Base-by-base conservation (phyloP, 2,888 invertebrate species). In the Chrysopilus asiliformis region DNA sequence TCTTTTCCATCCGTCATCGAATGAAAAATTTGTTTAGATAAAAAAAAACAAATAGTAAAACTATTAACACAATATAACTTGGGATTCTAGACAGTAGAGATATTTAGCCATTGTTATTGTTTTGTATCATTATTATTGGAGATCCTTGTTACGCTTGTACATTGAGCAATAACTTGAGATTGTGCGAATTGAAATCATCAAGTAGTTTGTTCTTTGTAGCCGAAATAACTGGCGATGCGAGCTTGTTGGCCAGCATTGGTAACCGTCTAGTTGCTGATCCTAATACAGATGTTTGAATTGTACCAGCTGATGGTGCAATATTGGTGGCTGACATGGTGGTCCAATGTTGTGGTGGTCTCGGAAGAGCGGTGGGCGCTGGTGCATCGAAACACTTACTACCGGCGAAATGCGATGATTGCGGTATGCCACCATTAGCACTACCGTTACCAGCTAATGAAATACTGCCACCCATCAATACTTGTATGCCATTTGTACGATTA, bases 301-400 rank as follows among this genome's bases (percentile, higher is more conserved):
- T 20, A 19, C 34, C 19, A 9, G 34, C 17, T 13, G 13, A 17
- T 22, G 25, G 15, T 9, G 25, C 32, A 19, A 32, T 15, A 48
- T 64, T 65, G 38, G 60, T n/a, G 25, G 9, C 26, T 4, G n/a
- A 10, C 17, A 43, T 39, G 12, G 55, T 48, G 60, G 75, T 72
- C 85, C 85, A 86, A 63, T 79, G 81, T 46, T 72, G 71, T 41
- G 85, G 85, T 50, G 85, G 85, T 57, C 76, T 79, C 41, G 85
- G 85, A 53, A 85, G 65, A 45, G 77, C 76, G 49, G 75, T 74
- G 29, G 85, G 81, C 39, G 80, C 74, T 34, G 85, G 85, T 37
- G 85, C 79, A 49, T 81, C 81, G 53, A 80, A 81, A 68, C 83
- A 85, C 61, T 83, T 84, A 57, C 82, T 79, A 55, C 76, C 82